A percentile compares a stretch with the other conserved stretches of the same genome.
phyloP scores from a whole-genome alignment of 2,113 vertebrate genomes.

The Aramus guarauna region DNA sequence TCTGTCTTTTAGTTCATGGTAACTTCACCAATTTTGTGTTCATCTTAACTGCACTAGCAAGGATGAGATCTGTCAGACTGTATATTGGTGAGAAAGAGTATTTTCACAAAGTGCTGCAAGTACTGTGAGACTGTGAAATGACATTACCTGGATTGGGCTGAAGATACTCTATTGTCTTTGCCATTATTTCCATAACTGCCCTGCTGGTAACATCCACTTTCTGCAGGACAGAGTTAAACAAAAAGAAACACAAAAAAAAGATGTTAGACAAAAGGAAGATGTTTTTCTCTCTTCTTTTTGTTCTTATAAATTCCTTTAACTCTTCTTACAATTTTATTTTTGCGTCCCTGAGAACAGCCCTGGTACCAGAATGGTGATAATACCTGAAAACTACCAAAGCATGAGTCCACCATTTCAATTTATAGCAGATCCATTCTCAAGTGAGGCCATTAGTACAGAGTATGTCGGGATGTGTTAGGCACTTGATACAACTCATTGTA shows the following conservation, averaged over 20 bases:
- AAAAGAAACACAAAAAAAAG: neutral
- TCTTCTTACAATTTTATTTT: neutral
- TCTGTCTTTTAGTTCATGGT: rapidly evolving
- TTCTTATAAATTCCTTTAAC: neutral
- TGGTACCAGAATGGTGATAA: neutral
- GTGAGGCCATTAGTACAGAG: neutral
- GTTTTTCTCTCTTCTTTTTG: neutral
- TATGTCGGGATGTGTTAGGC: neutral
- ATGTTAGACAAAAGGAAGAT: neutral
- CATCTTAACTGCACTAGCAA: neutral
- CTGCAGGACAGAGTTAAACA: slow-evolving; percentile 65
- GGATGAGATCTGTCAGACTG: neutral
- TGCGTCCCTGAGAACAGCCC: neutral
- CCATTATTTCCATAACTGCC: slow-evolving; percentile 95
- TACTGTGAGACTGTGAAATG: neutral
- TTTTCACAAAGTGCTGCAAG: neutral
- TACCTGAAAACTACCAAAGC: neutral
- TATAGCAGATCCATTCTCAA: neutral
- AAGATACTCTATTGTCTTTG: slow-evolving; percentile 97
- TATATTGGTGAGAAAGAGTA: neutral
- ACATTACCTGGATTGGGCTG: slow-evolving; percentile 95
- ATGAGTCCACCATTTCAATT: neutral
- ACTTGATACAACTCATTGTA: neutral
- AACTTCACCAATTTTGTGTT: neutral
- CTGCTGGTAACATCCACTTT: slow-evolving; percentile 93